phyloP scores from a whole-genome alignment of 2,888 invertebrate genomes.

The Lypha dubia region DNA sequence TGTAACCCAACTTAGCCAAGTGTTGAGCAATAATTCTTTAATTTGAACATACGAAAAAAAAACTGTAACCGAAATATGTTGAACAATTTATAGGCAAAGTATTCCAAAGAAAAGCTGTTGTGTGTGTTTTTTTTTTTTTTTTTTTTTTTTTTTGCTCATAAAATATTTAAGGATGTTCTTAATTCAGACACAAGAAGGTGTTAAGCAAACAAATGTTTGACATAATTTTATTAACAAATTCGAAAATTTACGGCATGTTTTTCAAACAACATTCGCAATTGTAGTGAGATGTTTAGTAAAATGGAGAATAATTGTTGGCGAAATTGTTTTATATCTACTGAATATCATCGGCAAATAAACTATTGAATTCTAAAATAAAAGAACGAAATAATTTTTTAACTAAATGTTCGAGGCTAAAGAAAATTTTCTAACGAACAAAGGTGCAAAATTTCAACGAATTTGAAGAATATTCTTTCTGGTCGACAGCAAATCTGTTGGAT shows the following conservation, averaged over 20 bases:
- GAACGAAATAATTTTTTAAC: no score
- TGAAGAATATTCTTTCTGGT: no score
- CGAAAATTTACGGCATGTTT: conserved; percentile 48
- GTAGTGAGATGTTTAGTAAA: conserved; percentile 6
- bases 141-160: neutral
- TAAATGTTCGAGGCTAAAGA: no score
- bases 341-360: neutral
- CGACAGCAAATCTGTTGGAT: no score
- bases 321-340: neutral
- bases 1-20: conserved; percentile 76
- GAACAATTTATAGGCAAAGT: conserved; percentile 29
- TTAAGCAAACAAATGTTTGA: conserved; percentile 67
- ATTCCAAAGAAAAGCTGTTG: neutral
- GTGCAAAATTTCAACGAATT: no score
- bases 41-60: conserved; percentile 6
- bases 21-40: conserved; percentile 71
- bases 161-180: neutral
- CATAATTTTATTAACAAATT: conserved; percentile 49
- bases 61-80: neutral
- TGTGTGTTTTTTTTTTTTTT: conserved; percentile 3
- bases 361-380: neutral
- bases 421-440: no score
- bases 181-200: conserved; percentile 38
- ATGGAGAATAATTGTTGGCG: neutral
- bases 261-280: neutral